Conservation (phyloP, 2,888 invertebrate species). For the Polia nebulosa region DNA sequence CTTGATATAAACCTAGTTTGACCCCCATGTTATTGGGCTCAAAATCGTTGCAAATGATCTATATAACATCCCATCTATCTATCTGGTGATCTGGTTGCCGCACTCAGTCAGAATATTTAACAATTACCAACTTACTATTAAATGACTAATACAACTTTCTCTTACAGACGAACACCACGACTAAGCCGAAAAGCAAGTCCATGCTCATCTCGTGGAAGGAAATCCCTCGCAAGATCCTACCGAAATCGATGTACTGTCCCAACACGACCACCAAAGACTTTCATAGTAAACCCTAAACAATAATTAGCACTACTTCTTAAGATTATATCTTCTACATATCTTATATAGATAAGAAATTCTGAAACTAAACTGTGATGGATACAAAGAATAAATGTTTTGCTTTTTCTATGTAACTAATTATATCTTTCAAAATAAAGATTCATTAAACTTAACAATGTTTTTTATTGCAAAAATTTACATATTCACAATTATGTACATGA, state of each 20-base stretch:
- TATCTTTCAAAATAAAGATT: conserved; percentile 41
- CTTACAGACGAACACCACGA: conserved; percentile 74
- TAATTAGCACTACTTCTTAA: conserved; percentile 1
- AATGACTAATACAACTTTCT: conserved; percentile 25
- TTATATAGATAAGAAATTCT: no score
- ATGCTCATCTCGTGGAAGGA: conserved; percentile 81
- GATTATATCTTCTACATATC: no score
- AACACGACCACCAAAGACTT: conserved; percentile 73
- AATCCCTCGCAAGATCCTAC: conserved; percentile 80
- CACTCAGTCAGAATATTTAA: no score
- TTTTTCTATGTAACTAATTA: conserved; percentile 11
- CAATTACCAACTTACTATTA: background rate
- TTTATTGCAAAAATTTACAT: conserved; percentile 33
- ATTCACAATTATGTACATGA: conserved; percentile 43
- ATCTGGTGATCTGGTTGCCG: no score
- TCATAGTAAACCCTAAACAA: conserved; percentile 69
- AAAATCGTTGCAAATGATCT: no score
- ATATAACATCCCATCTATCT: no score
- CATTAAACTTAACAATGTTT: conserved; percentile 25
- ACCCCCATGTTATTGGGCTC: no score
- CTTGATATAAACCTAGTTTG: no score
- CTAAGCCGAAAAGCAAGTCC: conserved; percentile 74
- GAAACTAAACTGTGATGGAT: conserved; percentile 32
- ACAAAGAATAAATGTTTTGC: conserved; percentile 18
- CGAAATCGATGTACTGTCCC: conserved; percentile 77